Conservation (phyloP, 2,113 vertebrate genomes). For the Puma concolor region DNA sequence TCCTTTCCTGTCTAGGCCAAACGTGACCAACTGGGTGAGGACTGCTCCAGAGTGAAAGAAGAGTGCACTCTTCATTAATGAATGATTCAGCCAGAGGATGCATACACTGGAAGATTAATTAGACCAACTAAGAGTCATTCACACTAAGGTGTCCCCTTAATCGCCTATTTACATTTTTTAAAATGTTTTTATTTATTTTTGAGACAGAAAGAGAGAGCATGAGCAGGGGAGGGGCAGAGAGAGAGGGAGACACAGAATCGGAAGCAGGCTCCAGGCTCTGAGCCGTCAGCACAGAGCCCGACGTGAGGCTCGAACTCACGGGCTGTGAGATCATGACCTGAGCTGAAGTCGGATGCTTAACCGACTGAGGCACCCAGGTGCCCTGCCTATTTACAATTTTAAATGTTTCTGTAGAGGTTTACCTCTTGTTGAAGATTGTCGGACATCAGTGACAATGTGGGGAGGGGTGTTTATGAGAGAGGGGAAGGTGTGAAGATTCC, state of each 20-base stretch:
- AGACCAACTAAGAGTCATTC: slow-evolving; percentile 17
- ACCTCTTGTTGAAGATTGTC: slow-evolving; percentile 18
- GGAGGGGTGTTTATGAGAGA: not conserved
- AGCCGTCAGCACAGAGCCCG: too few species aligned
- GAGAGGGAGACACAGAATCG: too few species aligned
- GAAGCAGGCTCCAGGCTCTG: too few species aligned
- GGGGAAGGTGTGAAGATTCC: not conserved
- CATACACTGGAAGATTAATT: slow-evolving; percentile 37
- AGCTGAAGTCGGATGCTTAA: too few species aligned
- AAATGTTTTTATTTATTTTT: too few species aligned
- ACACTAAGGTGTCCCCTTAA: not conserved
- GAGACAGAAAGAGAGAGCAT: too few species aligned
- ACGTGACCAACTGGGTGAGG: not conserved
- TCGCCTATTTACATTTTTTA: not conserved
- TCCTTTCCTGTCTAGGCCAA: not conserved
- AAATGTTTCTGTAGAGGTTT: slow-evolving; percentile 38
- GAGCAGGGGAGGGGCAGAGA: too few species aligned
- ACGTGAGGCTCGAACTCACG: too few species aligned
- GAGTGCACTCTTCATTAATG: not conserved
- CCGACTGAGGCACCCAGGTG: too few species aligned
- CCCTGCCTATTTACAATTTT: not conserved
- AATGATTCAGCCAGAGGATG: not conserved
- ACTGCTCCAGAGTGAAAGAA: not conserved
- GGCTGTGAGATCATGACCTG: too few species aligned
- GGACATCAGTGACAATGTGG: not conserved